These are phyloP conservation scores for Actenoides hombroni DNA, from an alignment of 2,113 vertebrate species.

Conservation along the genomic window DNA sequence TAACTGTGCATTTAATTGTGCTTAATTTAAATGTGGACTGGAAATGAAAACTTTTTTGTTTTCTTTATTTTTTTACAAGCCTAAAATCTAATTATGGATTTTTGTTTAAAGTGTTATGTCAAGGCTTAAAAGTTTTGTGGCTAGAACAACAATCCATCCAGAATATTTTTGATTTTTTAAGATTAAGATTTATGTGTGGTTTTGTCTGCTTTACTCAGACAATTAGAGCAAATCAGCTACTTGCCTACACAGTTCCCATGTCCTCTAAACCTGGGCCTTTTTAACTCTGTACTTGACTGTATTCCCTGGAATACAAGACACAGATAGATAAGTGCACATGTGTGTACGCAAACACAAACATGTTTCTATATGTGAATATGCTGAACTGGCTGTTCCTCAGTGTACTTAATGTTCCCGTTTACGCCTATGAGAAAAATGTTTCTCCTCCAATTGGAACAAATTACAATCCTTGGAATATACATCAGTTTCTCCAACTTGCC, in stretches of 20 bases:
- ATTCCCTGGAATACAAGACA: neutral
- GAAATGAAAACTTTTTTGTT: neutral
- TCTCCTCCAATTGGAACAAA: neutral
- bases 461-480: accelerated
- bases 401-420: neutral
- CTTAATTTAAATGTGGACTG: neutral
- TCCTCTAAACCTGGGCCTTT: accelerated
- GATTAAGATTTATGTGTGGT: neutral
- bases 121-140: neutral
- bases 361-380: neutral
- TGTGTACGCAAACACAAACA: no score
- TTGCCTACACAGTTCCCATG: neutral
- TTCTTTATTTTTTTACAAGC: neutral
- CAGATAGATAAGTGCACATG: no score
- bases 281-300: neutral
- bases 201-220: neutral
- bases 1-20: neutral
- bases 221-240: neutral
- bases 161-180: neutral
- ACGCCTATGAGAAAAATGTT: neutral
- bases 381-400: neutral
- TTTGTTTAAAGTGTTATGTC: neutral
- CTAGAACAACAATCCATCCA: neutral
- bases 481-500: neutral
- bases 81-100: neutral